These are phyloP conservation scores for mouse (Mus musculus) DNA, from an alignment of 2,113 vertebrate species.

Conservation along the genomic window GRCm39 chr2:162757501-162758000, in stretches of 20 bases:
- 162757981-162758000: not conserved
- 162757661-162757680: not conserved
- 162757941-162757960: not conserved
- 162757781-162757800: not conserved
- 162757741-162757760: not conserved
- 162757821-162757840: not conserved
- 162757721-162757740: not conserved
- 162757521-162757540: no score
- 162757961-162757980: not conserved
- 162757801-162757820: not conserved
- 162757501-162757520: not conserved
- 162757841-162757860: not conserved
- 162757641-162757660: not conserved
- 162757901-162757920: not conserved
- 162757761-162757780: not conserved
- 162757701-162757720: not conserved
- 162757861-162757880: not conserved
- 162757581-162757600: not conserved
- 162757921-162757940: not conserved
- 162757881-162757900: not conserved
- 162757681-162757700: not conserved
- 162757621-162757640: not conserved
- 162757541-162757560: not conserved
- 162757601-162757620: not conserved
- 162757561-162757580: not conserved